Evolutionary conservation across 2,113 vertebrate species (phyloP).

Genomic region (Piprites chloris): DNA sequence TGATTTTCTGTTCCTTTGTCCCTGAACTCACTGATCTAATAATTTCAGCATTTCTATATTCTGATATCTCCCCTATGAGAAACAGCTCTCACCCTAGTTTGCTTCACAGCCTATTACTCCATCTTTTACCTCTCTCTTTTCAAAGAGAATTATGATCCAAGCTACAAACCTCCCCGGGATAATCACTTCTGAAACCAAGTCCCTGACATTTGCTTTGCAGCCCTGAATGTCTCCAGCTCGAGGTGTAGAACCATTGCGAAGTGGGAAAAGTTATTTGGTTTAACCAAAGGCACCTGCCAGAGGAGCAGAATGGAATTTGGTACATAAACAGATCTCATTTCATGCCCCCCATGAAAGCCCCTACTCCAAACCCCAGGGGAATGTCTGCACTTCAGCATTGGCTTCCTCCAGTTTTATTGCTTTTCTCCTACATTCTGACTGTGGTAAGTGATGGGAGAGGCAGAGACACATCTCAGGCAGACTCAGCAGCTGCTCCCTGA

Average conservation of each 20-base stretch:
- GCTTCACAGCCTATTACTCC: background rate
- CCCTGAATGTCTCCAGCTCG: background rate
- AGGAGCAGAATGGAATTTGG: background rate
- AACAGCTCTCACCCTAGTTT: background rate
- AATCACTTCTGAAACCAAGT: background rate
- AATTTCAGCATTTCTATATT: background rate
- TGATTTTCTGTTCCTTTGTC: background rate
- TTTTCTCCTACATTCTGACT: background rate
- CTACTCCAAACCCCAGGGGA: background rate
- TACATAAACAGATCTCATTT: background rate
- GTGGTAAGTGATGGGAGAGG: background rate
- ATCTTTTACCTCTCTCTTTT: background rate
- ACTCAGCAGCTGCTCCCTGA: background rate
- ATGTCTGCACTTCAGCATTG: background rate
- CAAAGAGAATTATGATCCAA: background rate
- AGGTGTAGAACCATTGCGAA: background rate
- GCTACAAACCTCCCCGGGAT: background rate
- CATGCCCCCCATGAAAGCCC: background rate
- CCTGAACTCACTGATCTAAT: background rate
- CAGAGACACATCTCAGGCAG: background rate
- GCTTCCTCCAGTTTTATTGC: background rate
- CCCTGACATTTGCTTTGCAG: background rate
- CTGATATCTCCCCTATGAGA: background rate
- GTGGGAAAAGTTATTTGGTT: background rate
- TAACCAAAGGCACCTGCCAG: background rate